Evolutionary conservation across 2,113 vertebrate species (phyloP), one percentile per base, ranked within the genome.

Genomic region (Etheostoma cragini): DNA sequence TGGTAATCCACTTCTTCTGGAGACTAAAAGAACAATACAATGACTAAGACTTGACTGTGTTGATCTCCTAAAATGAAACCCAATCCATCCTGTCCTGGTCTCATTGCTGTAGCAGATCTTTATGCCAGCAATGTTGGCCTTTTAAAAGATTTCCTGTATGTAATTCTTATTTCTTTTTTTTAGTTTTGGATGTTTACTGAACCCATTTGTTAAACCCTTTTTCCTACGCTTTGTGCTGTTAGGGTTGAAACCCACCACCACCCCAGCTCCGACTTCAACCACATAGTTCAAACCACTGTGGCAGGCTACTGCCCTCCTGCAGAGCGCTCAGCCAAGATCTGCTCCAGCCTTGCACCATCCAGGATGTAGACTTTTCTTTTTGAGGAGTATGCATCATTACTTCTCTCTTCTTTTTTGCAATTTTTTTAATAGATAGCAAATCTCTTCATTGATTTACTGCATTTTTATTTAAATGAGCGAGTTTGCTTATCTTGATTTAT

Each of bases 301-400:
- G 53, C 30, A 42, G 54, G 30, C 42, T 19, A 5, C 24, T 42
- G 63, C 60, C 81, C 56, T 76, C 75, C 75, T 57, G 45, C 70
- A 73, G 47, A 66, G 68, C 30, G 16, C 42, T 65, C 56, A 77
- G 81, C 61, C 66, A 26, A 57, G 50, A 42, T 65, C 64, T 64
- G 60, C 54, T 83, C 49, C 26, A 68, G 52, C 50, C 65, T 52
- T 50, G 8, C 24, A 63, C 56, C 53, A 21, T 42, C 17, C 24
- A 60, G 53, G 60, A 26, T 58, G 50, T n/a, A 50, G 57, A 65
- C 60, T 74, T 70, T 72, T 52, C 67, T 85, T 81, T 81, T 66
- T 45, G 63, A 80, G 70, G 47, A 80, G 69, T 81, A 16, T 46
- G 26, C 66, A 56, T 73, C 52, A 63, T 63, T 64, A 57, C 26